Percentiles rank a stretch among this genome's conserved stretches.
Conservation (phyloP, 2,888 invertebrate species). For the Archips crataeganus region DNA sequence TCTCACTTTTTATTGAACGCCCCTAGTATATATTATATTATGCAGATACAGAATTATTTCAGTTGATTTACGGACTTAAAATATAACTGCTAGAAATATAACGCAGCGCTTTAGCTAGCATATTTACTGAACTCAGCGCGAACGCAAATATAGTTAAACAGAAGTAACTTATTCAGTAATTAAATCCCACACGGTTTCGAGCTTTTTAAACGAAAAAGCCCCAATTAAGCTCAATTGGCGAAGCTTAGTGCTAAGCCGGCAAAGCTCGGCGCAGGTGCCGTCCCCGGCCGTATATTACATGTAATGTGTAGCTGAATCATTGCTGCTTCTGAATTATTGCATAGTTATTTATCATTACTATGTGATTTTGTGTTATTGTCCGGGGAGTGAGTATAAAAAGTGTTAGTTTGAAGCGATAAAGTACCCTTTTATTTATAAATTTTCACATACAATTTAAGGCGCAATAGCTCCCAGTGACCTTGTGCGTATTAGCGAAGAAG, state of each 20-base stretch:
- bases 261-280: constrained; percentile 34
- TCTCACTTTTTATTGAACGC: no score
- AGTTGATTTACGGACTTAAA: no score
- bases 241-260: constrained; percentile 34
- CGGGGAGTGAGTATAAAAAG: background rate
- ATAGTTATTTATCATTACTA: constrained; percentile 36
- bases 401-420: no score
- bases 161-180: constrained; percentile 25
- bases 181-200: constrained; percentile 20
- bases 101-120: background rate
- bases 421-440: no score
- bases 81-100: no score
- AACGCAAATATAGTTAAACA: background rate
- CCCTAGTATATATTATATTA: no score
- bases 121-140: background rate
- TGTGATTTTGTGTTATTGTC: constrained; percentile 11
- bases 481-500: no score
- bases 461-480: no score
- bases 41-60: no score
- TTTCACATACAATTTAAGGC: no score
- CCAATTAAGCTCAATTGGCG: constrained; percentile 41
- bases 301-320: constrained; percentile 32
- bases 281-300: constrained; percentile 23
- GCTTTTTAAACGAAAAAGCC: constrained; percentile 34
- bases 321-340: constrained; percentile 28